These are phyloP conservation scores for Crenichthys baileyi DNA, from an alignment of 2,797 vertebrate genomes.

Conservation along the genomic window DNA sequence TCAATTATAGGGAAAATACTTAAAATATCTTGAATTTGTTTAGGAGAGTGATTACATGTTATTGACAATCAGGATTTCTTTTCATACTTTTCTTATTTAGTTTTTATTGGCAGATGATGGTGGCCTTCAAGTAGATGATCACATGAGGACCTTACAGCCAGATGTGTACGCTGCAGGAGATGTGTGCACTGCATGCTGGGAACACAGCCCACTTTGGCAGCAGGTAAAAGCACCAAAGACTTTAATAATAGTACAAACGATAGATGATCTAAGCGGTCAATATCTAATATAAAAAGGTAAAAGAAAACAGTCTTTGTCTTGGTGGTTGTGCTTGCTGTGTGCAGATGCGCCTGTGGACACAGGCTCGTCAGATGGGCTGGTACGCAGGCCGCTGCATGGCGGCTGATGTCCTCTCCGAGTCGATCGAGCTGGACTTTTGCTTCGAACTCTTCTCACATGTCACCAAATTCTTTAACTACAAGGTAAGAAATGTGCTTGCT, in stretches of 20 bases:
- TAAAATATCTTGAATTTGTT: too few species aligned
- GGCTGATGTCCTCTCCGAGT: slow-evolving; percentile 79
- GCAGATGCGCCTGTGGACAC: slow-evolving; percentile 98
- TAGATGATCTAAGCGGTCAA: neutral
- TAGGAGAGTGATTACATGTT: neutral
- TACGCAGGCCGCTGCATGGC: slow-evolving; percentile 90
- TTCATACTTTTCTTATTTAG: slow-evolving; percentile 62
- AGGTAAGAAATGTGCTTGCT: slow-evolving; percentile 75
- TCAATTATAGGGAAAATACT: too few species aligned
- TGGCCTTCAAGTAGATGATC: slow-evolving; percentile 87
- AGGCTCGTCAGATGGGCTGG: slow-evolving; percentile 97
- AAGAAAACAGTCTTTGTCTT: neutral
- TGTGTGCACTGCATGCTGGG: slow-evolving; percentile 89
- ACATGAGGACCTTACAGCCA: slow-evolving; percentile 88
- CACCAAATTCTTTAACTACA: slow-evolving; percentile 97
- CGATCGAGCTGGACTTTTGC: slow-evolving; percentile 92
- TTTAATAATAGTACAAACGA: neutral
- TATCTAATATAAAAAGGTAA: neutral
- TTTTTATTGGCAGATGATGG: slow-evolving; percentile 86
- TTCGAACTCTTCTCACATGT: slow-evolving; percentile 98
- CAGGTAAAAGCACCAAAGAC: slow-evolving; percentile 79
- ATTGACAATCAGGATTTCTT: too few species aligned
- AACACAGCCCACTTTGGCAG: slow-evolving; percentile 89
- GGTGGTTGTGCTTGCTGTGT: slow-evolving; percentile 2
- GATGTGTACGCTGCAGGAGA: slow-evolving; percentile 93